phyloP scores from a whole-genome alignment of 2,113 vertebrate genomes.

The Carettochelys insculpta region DNA sequence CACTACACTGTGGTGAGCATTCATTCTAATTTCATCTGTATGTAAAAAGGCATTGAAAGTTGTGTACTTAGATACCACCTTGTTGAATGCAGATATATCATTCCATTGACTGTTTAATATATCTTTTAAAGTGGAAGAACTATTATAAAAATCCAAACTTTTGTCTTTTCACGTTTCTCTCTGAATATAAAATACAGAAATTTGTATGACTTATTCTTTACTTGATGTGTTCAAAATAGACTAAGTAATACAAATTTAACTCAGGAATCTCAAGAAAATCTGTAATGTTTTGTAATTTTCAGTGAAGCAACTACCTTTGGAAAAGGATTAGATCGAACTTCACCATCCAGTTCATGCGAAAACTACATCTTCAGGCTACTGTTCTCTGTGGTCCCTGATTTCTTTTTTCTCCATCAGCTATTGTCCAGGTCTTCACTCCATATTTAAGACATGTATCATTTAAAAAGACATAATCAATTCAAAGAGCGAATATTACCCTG shows the following conservation, averaged over 20 bases:
- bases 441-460: constrained; percentile 8
- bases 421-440: constrained; percentile 29
- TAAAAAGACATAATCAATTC: constrained; percentile 22
- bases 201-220: neutral
- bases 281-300: constrained; percentile 22
- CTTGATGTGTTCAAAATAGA: neutral
- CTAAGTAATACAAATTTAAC: constrained; percentile 9
- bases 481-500: constrained; percentile 11
- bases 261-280: constrained; percentile 26
- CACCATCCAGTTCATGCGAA: constrained; percentile 51
- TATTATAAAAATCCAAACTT: constrained; percentile 18
- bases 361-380: constrained; percentile 61
- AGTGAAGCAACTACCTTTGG: constrained; percentile 30
- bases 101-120: constrained; percentile 44
- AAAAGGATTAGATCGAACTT: constrained; percentile 47
- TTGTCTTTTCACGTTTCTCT: constrained; percentile 41
- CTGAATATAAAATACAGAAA: constrained; percentile 33
- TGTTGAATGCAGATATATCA: constrained; percentile 14
- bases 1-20: neutral
- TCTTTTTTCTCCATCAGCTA: constrained; percentile 57
- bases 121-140: constrained; percentile 45
- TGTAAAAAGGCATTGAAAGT: constrained; percentile 22
- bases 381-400: constrained; percentile 51
- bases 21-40: constrained; percentile 8
- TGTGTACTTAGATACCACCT: neutral